Conservation (phyloP, 1,140 invertebrate species). For the Nebria ingens region DNA sequence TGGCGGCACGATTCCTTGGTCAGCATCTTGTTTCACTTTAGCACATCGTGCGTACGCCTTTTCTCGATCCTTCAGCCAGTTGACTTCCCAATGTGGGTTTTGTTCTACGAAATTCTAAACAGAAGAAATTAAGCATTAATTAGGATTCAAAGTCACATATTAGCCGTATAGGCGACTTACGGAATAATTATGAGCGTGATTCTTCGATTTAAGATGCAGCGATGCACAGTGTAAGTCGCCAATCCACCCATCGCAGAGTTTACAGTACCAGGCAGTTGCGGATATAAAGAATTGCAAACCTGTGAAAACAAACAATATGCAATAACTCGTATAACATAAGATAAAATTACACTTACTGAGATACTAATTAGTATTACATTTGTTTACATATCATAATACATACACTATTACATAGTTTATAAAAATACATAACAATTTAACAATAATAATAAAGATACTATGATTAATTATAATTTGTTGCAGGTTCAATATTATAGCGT, state of each 20-base stretch:
- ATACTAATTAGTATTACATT: constrained; percentile 8
- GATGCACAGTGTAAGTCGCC: constrained; percentile 78
- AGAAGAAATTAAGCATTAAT: constrained; percentile 15
- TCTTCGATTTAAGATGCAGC: constrained; percentile 65
- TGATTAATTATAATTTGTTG: no score
- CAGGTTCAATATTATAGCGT: no score
- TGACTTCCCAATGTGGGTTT: constrained; percentile 74
- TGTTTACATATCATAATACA: constrained; percentile 11
- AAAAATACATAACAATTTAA: constrained; percentile 15
- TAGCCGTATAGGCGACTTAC: constrained; percentile 40
- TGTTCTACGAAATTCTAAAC: constrained; percentile 63
- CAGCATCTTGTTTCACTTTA: constrained; percentile 19
- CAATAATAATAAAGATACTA: no score
- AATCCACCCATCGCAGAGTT: constrained; percentile 74
- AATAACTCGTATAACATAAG: constrained; percentile 3
- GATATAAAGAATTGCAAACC: constrained; percentile 77
- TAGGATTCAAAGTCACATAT: not conserved
- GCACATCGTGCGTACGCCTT: constrained; percentile 44
- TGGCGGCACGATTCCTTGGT: constrained; percentile 15
- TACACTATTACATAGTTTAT: constrained; percentile 4
- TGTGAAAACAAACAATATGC: constrained; percentile 30
- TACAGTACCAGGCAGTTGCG: constrained; percentile 80
- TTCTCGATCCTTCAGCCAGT: constrained; percentile 71
- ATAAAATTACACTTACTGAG: not conserved
- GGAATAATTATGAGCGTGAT: constrained; percentile 66